Evolutionary conservation across 2,888 invertebrate species (phyloP).

Genomic region (Brenthis hecate): DNA sequence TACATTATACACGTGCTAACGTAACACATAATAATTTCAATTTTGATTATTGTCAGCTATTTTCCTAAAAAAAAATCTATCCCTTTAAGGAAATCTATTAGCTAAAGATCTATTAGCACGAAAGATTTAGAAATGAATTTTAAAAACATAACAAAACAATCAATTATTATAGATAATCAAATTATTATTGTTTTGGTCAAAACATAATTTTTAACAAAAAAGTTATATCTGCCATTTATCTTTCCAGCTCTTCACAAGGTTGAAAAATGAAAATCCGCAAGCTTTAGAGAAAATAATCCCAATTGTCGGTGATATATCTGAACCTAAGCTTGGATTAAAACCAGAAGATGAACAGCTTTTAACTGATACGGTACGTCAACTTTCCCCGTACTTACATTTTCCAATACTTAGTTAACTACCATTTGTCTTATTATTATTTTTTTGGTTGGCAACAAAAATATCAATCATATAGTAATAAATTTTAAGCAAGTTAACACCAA

Average conservation of each 20-base stretch:
- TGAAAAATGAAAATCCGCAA: constrained; percentile 84
- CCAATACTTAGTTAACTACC: no score
- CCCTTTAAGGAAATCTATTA: background rate
- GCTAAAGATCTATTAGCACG: background rate
- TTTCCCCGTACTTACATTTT: background rate
- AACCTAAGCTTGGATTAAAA: constrained; percentile 40
- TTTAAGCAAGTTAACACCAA: background rate
- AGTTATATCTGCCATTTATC: background rate
- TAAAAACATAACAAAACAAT: background rate
- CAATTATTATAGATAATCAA: no score
- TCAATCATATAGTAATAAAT: no score
- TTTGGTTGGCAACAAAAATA: no score
- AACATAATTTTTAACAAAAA: no score
- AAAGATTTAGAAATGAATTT: background rate
- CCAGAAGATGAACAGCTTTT: constrained; percentile 39
- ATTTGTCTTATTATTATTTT: no score
- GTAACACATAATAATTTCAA: no score
- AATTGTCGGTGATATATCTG: constrained; percentile 43
- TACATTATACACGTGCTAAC: no score
- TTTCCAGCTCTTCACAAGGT: constrained; percentile 85
- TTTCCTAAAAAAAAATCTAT: no score
- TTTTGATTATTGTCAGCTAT: no score
- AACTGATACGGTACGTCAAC: constrained; percentile 36
- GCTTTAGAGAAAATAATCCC: constrained; percentile 41
- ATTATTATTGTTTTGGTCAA: no score